Evolutionary conservation across 2,113 vertebrate genomes (phyloP), one percentile per base, ranked within the genome.

Genomic region (Bubo bubo): DNA sequence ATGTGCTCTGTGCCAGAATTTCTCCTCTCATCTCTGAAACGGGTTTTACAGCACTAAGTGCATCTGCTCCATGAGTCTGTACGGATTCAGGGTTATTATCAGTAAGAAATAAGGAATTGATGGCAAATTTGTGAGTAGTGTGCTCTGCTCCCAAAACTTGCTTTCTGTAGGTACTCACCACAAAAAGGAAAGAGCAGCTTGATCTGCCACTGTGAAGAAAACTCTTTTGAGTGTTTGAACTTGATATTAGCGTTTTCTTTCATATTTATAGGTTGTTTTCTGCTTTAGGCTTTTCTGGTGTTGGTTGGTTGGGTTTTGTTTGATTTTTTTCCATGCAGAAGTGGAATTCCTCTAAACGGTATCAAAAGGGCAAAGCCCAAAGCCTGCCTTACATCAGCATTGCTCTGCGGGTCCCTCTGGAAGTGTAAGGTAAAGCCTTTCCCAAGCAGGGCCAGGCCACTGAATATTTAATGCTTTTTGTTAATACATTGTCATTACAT

Each of bases 401-500:
- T 8, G 21, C 63, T 47, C 70, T 6, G 10, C 1, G 2, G 41
- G 28, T 64, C 45, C 50, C 63, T 27, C 43, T 58, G 70, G 62
- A 58, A 27, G 41, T 1, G 18, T 24, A 12, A 5, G 34, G 87
- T n/a, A 64, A 64, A 90, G 62, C 56, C 43, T 41, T 64, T 32
- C 68, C 70, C 2, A 0, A 35, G 50, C 63, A 76, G 63, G 47
- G 87, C 43, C 56, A 41, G 43, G 4, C 34, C 50, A 10, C 45
- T 90, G 76, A 41, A 76, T 90, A 66, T 72, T 76, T 90, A 81
- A 90, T 59, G 3, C 56, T 41, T 56, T 76, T 59, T 59, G 63
- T 86, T 90, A 94, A 86, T 76, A 41, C 50, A 2, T 53, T 28
- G 76, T 90, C 75, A 81, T 86, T 86, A 86, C 64, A 32, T 94